Evolutionary conservation across 2,113 vertebrate genomes (phyloP).

Genomic region (Muscicapa adusta): DNA sequence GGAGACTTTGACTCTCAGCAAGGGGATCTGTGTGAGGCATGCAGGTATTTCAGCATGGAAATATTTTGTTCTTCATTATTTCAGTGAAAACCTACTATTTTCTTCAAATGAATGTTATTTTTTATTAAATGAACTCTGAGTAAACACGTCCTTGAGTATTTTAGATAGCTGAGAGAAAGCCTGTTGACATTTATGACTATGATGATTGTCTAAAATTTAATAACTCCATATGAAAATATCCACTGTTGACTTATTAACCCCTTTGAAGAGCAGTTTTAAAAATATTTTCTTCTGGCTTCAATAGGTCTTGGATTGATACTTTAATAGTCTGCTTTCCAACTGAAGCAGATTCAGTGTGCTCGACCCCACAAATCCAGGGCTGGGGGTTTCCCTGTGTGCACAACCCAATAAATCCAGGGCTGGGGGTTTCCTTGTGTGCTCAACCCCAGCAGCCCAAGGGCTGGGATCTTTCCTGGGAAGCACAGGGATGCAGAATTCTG

Average conservation of each 20-base stretch:
- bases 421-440: fast-evolving
- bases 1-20: not conserved
- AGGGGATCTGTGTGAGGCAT: not conserved
- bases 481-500: not conserved
- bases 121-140: not conserved
- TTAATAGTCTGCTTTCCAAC: not conserved
- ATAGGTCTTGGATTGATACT: not conserved
- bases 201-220: not conserved
- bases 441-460: not conserved
- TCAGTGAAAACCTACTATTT: not conserved
- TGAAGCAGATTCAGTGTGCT: not conserved
- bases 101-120: not conserved
- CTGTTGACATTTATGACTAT: not conserved
- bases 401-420: not conserved
- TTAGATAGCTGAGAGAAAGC: not conserved
- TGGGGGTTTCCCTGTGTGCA: fast-evolving
- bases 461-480: not conserved
- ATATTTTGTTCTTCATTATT: not conserved
- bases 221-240: not conserved
- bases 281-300: constrained; percentile 17
- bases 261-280: not conserved
- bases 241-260: constrained; percentile 18
- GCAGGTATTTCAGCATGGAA: not conserved
- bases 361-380: not conserved
- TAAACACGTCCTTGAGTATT: not conserved